phyloP scores from a whole-genome alignment of 2,113 vertebrate species.

The Sebastes fasciatus region DNA sequence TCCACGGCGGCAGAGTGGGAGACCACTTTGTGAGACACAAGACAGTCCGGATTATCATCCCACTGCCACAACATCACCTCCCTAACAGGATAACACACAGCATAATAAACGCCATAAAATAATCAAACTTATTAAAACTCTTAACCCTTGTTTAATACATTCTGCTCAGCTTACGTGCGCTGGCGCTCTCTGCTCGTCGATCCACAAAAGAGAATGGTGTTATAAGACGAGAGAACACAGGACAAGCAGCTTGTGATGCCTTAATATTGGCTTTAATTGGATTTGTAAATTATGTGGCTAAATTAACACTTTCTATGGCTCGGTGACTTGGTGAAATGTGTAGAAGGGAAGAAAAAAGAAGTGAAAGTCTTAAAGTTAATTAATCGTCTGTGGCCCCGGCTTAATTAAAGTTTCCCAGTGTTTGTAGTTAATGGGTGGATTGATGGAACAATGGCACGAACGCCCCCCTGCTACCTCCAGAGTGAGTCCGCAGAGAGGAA shows the following conservation, averaged over 20 bases:
- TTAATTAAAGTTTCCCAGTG: constrained; percentile 80
- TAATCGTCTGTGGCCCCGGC: constrained; percentile 68
- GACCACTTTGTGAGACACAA: constrained; percentile 32
- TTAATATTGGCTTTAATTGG: constrained; percentile 80
- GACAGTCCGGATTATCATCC: constrained; percentile 59
- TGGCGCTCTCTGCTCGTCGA: constrained; percentile 36
- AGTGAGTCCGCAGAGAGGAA: constrained; percentile 38
- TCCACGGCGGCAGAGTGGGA: constrained; percentile 6
- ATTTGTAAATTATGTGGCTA: constrained; percentile 77
- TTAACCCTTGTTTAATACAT: constrained; percentile 75
- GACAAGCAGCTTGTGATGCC: constrained; percentile 70
- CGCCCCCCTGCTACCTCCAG: constrained; percentile 48
- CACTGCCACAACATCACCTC: constrained; percentile 61
- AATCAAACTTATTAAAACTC: constrained; percentile 80
- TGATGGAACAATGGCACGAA: constrained; percentile 66
- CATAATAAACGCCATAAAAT: constrained; percentile 78
- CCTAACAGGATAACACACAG: constrained; percentile 80
- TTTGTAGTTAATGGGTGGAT: constrained; percentile 76
- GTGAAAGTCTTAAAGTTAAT: constrained; percentile 77
- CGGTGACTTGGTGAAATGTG: constrained; percentile 59
- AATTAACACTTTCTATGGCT: constrained; percentile 68
- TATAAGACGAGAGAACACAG: constrained; percentile 67
- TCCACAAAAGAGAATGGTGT: constrained; percentile 72
- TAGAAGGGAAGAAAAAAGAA: constrained; percentile 52
- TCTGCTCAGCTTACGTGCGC: constrained; percentile 63